phyloP scores from a whole-genome alignment of 2,888 invertebrate genomes.

The Caradrina clavipalpis region DNA sequence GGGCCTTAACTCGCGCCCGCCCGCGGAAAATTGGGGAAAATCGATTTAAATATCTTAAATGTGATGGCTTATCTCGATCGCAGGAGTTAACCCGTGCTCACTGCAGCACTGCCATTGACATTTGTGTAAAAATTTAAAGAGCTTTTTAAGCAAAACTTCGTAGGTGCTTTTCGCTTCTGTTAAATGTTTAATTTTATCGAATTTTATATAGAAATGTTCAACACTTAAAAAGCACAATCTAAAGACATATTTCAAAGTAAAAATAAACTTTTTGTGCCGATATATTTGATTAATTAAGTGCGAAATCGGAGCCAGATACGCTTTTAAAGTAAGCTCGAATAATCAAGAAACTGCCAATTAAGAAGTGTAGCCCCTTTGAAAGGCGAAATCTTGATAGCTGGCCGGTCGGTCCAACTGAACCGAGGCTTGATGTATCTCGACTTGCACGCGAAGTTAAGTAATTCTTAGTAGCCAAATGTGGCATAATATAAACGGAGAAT shows the following conservation, averaged over 20 bases:
- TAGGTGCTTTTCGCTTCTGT: slow-evolving; percentile 19
- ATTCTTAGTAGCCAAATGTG: slow-evolving; percentile 63
- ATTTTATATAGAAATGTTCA: slow-evolving; percentile 17
- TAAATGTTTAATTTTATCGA: not conserved
- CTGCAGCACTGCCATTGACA: slow-evolving; percentile 62
- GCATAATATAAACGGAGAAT: slow-evolving; percentile 33
- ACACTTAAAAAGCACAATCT: slow-evolving; percentile 19
- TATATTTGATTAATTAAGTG: slow-evolving; percentile 59
- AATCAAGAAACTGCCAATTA: slow-evolving; percentile 82
- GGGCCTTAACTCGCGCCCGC: slow-evolving; percentile 85
- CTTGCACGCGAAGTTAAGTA: slow-evolving; percentile 78
- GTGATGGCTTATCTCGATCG: slow-evolving; percentile 88
- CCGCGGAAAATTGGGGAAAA: slow-evolving; percentile 90
- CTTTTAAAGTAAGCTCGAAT: slow-evolving; percentile 65
- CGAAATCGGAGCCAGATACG: slow-evolving; percentile 54
- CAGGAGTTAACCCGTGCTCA: slow-evolving; percentile 76
- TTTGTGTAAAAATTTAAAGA: slow-evolving; percentile 61
- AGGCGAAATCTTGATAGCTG: slow-evolving; percentile 82
- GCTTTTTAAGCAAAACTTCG: slow-evolving; percentile 40
- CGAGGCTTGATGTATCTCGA: slow-evolving; percentile 76
- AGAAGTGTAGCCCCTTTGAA: slow-evolving; percentile 75
- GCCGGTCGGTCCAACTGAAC: slow-evolving; percentile 64
- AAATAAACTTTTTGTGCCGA: slow-evolving; percentile 36
- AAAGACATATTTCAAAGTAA: slow-evolving; percentile 17
- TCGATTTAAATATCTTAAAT: slow-evolving; percentile 91